Evolutionary conservation across 2,113 vertebrate genomes (phyloP).

Genomic region (Apteryx mantelli): DNA sequence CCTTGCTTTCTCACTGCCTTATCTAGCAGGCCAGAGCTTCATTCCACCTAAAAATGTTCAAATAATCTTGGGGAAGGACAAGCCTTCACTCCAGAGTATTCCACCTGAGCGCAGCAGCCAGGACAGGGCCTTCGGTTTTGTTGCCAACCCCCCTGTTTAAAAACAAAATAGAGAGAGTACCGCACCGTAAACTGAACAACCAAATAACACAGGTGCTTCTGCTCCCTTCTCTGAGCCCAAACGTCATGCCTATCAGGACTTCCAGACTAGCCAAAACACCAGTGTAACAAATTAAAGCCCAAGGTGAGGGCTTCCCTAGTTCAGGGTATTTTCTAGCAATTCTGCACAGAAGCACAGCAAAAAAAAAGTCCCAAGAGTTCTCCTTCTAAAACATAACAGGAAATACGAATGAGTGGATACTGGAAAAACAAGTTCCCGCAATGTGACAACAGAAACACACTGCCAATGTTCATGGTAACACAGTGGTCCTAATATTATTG

Average conservation of each 20-base stretch:
- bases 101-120: background rate
- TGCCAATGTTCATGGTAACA: background rate
- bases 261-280: background rate
- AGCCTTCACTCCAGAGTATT: background rate
- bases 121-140: background rate
- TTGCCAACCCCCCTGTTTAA: background rate
- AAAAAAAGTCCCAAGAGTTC: background rate
- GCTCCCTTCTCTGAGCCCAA: background rate
- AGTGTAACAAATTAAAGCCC: background rate
- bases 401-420: background rate
- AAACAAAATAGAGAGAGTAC: background rate
- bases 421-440: background rate
- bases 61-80: background rate
- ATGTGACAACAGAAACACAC: background rate
- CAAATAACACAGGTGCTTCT: background rate
- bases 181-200: background rate
- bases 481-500: background rate
- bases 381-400: background rate
- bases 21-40: background rate
- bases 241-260: background rate
- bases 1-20: background rate
- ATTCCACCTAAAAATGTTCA: background rate
- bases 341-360: background rate
- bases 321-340: background rate
- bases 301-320: background rate